Conservation (phyloP, 2,888 invertebrate genomes). For the Artemia sinica region DNA sequence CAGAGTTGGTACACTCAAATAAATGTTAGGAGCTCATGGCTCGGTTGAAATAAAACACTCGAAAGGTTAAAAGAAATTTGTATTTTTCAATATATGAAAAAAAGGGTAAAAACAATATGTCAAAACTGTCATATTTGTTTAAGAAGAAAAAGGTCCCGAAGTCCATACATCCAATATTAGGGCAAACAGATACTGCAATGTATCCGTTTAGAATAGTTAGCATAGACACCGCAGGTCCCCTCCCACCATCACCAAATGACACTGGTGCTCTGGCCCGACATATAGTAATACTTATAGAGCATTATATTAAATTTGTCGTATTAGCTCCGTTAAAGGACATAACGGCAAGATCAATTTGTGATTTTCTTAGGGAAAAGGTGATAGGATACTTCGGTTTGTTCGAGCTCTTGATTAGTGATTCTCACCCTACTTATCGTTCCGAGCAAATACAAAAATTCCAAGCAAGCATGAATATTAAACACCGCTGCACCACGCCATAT, state of each 20-base stretch:
- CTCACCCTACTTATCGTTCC: too few relatives aligned
- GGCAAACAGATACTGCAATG: neutral
- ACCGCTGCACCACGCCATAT: neutral
- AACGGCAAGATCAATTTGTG: neutral
- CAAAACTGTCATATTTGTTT: neutral
- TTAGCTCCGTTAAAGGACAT: too few relatives aligned
- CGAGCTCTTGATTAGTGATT: too few relatives aligned
- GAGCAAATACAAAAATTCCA: too few relatives aligned
- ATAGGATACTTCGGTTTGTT: too few relatives aligned
- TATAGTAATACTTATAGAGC: too few relatives aligned
- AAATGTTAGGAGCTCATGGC: neutral
- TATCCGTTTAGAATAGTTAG: neutral
- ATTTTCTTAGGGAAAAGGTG: too few relatives aligned
- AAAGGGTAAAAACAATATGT: neutral
- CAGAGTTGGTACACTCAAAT: neutral
- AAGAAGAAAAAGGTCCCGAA: neutral
- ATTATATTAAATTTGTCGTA: too few relatives aligned
- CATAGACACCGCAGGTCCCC: neutral
- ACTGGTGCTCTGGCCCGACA: too few relatives aligned
- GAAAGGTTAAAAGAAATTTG: neutral
- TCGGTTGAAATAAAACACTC: neutral
- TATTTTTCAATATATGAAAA: neutral
- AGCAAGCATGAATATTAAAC: neutral
- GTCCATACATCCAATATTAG: neutral
- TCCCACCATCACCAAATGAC: neutral